phyloP scores from a whole-genome alignment of 2,888 invertebrate species.

The Erebia aethiops region DNA sequence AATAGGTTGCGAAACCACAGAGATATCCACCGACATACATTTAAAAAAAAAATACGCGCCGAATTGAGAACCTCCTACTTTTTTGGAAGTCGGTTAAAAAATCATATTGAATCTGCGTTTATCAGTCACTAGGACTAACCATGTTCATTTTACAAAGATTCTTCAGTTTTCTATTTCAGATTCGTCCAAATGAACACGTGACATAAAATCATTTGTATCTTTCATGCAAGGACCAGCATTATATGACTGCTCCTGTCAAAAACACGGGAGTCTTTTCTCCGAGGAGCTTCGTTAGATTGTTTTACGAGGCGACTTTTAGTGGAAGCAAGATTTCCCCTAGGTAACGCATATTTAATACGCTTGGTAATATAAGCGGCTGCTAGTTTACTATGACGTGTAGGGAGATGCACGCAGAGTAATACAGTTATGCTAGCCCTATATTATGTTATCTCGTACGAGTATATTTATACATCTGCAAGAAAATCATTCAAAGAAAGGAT shows the following conservation, averaged over 20 bases:
- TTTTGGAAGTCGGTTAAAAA: too few relatives aligned
- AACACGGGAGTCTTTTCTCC: slow-evolving; percentile 50
- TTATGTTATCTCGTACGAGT: too few relatives aligned
- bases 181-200: slow-evolving; percentile 24
- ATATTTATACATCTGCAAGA: too few relatives aligned
- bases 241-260: slow-evolving; percentile 41
- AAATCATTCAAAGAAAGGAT: too few relatives aligned
- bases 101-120: too few relatives aligned
- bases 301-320: slow-evolving; percentile 65
- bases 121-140: too few relatives aligned
- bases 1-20: too few relatives aligned
- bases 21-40: too few relatives aligned
- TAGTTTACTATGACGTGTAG: slow-evolving; percentile 52
- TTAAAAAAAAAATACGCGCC: too few relatives aligned
- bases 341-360: slow-evolving; percentile 74
- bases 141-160: background rate
- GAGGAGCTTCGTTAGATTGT: slow-evolving; percentile 64
- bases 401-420: slow-evolving; percentile 4
- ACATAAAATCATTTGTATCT: slow-evolving; percentile 31
- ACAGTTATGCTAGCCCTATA: too few relatives aligned
- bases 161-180: background rate
- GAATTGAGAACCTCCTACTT: too few relatives aligned
- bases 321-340: slow-evolving; percentile 73
- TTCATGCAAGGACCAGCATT: slow-evolving; percentile 35
- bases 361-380: slow-evolving; percentile 68